Conservation (phyloP, 2,797 vertebrate genomes). For the Rhynchonycteris naso region DNA sequence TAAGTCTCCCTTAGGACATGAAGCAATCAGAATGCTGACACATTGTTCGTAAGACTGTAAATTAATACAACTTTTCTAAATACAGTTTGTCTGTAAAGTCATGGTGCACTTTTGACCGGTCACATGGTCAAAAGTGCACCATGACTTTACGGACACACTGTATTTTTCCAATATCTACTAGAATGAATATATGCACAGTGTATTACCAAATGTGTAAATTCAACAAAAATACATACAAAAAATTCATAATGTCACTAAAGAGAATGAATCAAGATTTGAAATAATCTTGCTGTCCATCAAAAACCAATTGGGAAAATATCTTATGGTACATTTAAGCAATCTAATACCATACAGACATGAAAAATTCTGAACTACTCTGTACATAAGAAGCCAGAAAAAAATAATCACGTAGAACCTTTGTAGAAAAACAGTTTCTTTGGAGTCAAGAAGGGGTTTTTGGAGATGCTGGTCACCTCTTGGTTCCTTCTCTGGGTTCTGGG, state of each 20-base stretch:
- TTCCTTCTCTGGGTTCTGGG: background rate
- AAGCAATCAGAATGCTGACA: background rate
- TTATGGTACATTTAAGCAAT: background rate
- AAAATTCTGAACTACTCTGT: background rate
- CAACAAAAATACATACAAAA: background rate
- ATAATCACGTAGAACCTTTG: background rate
- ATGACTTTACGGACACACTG: too few species aligned
- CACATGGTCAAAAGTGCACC: too few species aligned
- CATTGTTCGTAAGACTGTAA: background rate
- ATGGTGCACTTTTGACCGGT: too few species aligned
- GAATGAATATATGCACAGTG: background rate
- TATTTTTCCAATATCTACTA: background rate
- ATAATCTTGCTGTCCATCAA: background rate
- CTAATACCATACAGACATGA: background rate
- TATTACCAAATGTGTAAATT: background rate
- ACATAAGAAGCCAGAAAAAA: background rate
- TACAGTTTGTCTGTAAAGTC: too few species aligned
- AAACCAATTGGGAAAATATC: background rate
- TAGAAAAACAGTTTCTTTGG: background rate
- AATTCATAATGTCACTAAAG: background rate
- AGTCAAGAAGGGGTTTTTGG: accelerated
- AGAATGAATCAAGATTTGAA: background rate
- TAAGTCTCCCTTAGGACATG: background rate
- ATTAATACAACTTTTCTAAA: background rate
- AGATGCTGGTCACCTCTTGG: background rate